phyloP scores from a whole-genome alignment of 2,797 vertebrate genomes.

The Aphelocoma californica region DNA sequence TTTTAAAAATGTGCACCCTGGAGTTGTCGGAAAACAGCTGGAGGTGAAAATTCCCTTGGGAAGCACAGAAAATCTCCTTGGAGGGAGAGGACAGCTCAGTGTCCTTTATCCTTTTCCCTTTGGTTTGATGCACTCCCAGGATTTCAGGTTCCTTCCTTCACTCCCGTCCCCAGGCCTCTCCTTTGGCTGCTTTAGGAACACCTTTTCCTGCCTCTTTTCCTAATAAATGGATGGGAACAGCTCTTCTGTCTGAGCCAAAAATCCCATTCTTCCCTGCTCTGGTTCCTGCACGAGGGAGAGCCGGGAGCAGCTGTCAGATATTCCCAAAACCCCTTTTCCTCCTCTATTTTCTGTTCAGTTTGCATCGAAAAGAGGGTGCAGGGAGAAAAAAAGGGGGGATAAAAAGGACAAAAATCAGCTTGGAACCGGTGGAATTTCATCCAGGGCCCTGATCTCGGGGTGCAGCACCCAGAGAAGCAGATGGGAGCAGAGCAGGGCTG shows the following conservation, averaged over 20 bases:
- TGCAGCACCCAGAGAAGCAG: neutral
- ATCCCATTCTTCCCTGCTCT: neutral
- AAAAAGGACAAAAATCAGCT: neutral
- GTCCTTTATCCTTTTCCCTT: neutral
- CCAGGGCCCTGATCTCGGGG: neutral
- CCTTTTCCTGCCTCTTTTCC: neutral
- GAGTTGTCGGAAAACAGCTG: neutral
- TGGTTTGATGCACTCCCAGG: neutral
- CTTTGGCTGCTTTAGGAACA: neutral
- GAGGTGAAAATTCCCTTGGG: neutral
- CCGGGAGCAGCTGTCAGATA: neutral
- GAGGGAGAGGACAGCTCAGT: neutral
- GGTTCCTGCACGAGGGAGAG: neutral
- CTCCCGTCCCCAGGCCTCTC: neutral
- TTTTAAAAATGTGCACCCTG: neutral
- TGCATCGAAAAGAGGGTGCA: neutral
- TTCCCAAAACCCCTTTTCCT: neutral
- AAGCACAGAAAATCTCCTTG: neutral
- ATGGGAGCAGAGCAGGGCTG: neutral
- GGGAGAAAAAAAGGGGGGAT: fast-evolving
- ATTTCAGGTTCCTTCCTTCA: neutral
- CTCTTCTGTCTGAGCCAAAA: neutral
- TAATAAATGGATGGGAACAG: neutral
- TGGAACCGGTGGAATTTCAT: neutral
- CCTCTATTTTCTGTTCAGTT: neutral